Percentiles rank a stretch among this genome's conserved stretches.
Evolutionary conservation across 2,888 invertebrate genomes (phyloP).

Genomic region (Limenitis camilla): DNA sequence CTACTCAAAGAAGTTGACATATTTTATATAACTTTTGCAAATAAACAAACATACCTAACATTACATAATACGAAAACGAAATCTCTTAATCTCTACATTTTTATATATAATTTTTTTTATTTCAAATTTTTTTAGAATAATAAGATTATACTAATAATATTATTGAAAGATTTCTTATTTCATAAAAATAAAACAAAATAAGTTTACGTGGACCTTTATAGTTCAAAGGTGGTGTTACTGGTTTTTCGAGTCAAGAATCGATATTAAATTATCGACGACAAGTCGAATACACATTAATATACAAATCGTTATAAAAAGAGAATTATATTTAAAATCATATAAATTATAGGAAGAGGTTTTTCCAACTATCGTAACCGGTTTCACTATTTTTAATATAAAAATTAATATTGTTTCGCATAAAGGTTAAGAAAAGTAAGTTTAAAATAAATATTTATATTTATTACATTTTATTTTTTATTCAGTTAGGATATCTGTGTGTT

Average conservation of each 20-base stretch:
- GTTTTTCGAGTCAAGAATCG: conserved; percentile 42
- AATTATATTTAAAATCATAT: conserved; percentile 2
- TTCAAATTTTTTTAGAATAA: too few species aligned
- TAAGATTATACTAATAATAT: too few species aligned
- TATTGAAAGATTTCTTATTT: neutral
- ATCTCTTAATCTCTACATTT: too few species aligned
- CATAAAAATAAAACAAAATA: conserved; percentile 2
- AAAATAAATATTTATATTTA: too few species aligned
- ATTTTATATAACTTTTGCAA: too few species aligned
- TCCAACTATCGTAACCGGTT: conserved; percentile 2
- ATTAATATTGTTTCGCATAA: conserved; percentile 5
- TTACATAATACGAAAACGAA: too few species aligned
- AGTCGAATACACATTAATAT: conserved; percentile 18
- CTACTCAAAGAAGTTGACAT: too few species aligned
- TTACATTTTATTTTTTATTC: too few species aligned
- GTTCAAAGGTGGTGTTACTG: conserved; percentile 61
- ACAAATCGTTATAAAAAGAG: conserved; percentile 7
- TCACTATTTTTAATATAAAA: neutral
- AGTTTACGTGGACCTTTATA: conserved; percentile 37
- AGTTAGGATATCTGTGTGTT: too few species aligned
- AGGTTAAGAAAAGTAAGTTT: too few species aligned
- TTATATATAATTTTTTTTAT: too few species aligned
- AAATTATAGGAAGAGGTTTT: conserved; percentile 5
- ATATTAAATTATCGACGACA: conserved; percentile 34
- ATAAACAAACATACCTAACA: too few species aligned